phyloP scores from a whole-genome alignment of 1,140 invertebrate species.

The Latrodectus geometricus region DNA sequence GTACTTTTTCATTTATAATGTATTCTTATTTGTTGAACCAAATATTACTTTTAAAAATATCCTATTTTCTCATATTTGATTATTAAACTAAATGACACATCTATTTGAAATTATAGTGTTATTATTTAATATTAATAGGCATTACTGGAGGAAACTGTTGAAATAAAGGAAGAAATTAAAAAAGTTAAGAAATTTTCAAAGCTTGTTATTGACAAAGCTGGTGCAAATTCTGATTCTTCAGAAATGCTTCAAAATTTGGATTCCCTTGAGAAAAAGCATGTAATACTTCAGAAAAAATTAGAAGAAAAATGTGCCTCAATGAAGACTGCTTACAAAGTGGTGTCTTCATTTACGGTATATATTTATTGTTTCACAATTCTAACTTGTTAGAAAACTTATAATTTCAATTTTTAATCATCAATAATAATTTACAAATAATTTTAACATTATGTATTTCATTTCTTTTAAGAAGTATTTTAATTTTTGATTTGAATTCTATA shows the following conservation, averaged over 20 bases:
- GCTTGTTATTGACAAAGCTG: conserved; percentile 79
- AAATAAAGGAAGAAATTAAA: conserved; percentile 82
- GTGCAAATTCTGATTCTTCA: conserved; percentile 75
- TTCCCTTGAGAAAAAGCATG: conserved; percentile 80
- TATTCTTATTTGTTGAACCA: too few species aligned
- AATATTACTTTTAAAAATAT: too few species aligned
- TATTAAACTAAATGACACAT: background rate
- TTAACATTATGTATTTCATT: too few species aligned
- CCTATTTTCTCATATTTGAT: background rate
- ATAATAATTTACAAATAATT: too few species aligned
- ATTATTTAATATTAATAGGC: conserved; percentile 7
- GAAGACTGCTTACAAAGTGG: conserved; percentile 86
- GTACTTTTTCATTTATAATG: too few species aligned
- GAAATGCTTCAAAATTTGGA: conserved; percentile 83
- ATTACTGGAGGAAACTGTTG: conserved; percentile 74
- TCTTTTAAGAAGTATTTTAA: too few species aligned
- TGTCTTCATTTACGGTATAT: conserved; percentile 81
- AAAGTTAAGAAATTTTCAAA: conserved; percentile 78
- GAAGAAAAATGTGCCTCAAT: conserved; percentile 83
- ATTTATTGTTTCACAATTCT: background rate
- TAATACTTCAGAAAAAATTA: conserved; percentile 80
- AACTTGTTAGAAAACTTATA: background rate
- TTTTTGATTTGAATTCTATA: too few species aligned
- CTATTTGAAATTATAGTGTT: background rate
- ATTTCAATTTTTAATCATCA: too few species aligned